A percentile compares a stretch with the other conserved stretches of the same genome.
These are phyloP conservation scores for Euproctis similis DNA, from an alignment of 2,888 invertebrate species.

Conservation along the genomic window DNA sequence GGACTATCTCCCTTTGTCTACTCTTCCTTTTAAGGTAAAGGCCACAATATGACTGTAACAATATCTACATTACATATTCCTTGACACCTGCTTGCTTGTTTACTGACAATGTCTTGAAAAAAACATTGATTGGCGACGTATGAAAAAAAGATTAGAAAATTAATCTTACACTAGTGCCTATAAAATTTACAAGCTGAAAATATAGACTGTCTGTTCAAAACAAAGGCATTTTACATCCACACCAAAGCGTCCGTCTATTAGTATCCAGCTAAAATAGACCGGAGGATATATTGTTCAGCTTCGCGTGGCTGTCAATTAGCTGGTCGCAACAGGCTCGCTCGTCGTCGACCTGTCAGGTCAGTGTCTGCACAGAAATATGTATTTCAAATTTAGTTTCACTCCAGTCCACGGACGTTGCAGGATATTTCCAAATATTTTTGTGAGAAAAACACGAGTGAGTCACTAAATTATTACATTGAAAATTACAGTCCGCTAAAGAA, in stretches of 20 bases:
- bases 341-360: slow-evolving; percentile 18
- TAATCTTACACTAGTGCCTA: no score
- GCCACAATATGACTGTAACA: no score
- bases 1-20: no score
- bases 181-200: no score
- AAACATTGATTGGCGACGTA: no score
- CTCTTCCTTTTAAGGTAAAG: no score
- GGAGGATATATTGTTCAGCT: slow-evolving; percentile 21
- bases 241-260: slow-evolving; percentile 24
- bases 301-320: slow-evolving; percentile 39
- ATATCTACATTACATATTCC: no score
- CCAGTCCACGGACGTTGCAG: slow-evolving; percentile 15
- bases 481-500: no score
- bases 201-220: neutral
- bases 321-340: slow-evolving; percentile 18
- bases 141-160: no score
- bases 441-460: neutral
- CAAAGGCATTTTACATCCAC: slow-evolving; percentile 6
- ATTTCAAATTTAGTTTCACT: slow-evolving; percentile 17
- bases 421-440: slow-evolving; percentile 8
- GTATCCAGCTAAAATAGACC: slow-evolving; percentile 22
- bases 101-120: no score
- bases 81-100: no score
- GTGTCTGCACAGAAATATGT: slow-evolving; percentile 10
- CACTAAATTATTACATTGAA: no score